Evolutionary conservation across 2,888 invertebrate species (phyloP).

Genomic region (Zhuqinia jingwanae): DNA sequence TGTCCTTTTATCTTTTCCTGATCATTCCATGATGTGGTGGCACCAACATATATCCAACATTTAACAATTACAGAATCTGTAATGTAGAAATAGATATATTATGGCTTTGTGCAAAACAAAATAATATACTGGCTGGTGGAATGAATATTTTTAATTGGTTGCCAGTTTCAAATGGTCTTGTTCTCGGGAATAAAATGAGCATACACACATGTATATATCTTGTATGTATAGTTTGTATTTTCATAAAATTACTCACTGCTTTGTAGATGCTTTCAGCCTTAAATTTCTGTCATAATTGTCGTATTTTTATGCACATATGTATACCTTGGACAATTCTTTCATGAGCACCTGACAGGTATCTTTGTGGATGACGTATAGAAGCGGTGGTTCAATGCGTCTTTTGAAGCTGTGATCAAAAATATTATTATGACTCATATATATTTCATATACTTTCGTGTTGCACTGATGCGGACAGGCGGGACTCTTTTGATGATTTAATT

Average conservation of each 20-base stretch:
- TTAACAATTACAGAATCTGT: neutral
- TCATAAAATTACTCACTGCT: constrained; percentile 38
- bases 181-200: neutral
- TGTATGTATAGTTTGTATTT: constrained; percentile 36
- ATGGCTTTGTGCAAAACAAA: neutral
- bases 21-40: constrained; percentile 25
- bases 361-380: neutral
- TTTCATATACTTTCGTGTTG: neutral
- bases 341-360: no score
- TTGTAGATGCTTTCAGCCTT: constrained; percentile 2
- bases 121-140: neutral
- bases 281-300: neutral
- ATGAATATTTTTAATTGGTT: constrained; percentile 27
- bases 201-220: constrained; percentile 8
- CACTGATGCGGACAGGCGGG: neutral
- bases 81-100: neutral
- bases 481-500: constrained; percentile 54
- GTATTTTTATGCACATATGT: no score
- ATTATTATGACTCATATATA: neutral
- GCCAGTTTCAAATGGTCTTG: constrained; percentile 11
- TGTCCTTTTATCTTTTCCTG: constrained; percentile 17
- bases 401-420: neutral
- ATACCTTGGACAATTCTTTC: no score
- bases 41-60: constrained; percentile 3
- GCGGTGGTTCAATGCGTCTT: neutral